Conservation (phyloP, 2,888 invertebrate species). For the Diarsia brunnea region DNA sequence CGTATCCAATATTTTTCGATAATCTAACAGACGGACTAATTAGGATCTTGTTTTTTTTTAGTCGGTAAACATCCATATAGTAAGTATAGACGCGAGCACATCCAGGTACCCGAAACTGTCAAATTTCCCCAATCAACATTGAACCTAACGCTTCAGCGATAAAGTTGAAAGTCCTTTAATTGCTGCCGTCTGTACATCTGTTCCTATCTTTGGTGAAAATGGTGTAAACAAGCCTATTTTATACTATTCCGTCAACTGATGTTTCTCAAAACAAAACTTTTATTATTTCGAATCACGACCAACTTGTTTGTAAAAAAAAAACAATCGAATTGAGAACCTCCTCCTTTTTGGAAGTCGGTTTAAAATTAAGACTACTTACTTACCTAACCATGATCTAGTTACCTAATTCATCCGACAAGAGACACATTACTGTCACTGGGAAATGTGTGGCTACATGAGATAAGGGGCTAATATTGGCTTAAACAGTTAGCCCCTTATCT, state of each 20-base stretch:
- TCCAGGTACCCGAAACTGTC: too few species aligned
- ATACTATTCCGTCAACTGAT: neutral
- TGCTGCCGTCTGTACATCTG: neutral
- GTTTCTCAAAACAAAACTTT: neutral
- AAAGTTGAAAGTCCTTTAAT: too few species aligned
- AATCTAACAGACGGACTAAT: too few species aligned
- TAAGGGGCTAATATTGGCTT: conserved; percentile 44
- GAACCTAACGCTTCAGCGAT: too few species aligned
- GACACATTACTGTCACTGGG: neutral
- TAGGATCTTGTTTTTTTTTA: too few species aligned
- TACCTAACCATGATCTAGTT: conserved; percentile 27
- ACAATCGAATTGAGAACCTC: too few species aligned
- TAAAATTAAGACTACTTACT: neutral
- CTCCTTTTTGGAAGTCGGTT: too few species aligned
- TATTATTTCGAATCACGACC: neutral
- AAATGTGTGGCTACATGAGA: conserved; percentile 38
- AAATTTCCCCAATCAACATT: too few species aligned
- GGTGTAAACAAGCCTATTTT: neutral
- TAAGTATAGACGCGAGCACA: too few species aligned
- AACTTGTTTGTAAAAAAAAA: neutral
- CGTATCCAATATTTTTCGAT: too few species aligned
- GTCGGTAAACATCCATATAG: too few species aligned
- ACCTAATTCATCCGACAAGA: conserved; percentile 4
- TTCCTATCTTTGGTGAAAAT: neutral
- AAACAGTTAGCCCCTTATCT: conserved; percentile 25